phyloP scores from a whole-genome alignment of 2,888 invertebrate species.

The Alloplasta piceator region DNA sequence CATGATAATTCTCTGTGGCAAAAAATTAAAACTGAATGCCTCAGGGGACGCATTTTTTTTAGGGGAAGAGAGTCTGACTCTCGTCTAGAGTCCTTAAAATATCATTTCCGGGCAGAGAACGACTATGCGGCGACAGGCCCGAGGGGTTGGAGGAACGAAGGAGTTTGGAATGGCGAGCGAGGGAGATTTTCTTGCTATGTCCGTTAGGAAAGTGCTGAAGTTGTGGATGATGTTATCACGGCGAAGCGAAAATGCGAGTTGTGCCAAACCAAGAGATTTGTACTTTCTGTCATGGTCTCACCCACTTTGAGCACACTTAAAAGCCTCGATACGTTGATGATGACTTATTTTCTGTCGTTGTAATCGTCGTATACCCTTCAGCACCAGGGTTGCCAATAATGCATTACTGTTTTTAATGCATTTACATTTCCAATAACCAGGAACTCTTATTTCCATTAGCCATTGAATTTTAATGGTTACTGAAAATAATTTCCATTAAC shows the following conservation, averaged over 20 bases:
- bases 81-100: slow-evolving; percentile 58
- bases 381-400: no score
- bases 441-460: no score
- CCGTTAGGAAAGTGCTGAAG: slow-evolving; percentile 67
- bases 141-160: slow-evolving; percentile 11
- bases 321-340: slow-evolving; percentile 16
- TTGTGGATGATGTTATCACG: slow-evolving; percentile 67
- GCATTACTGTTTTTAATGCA: no score
- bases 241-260: slow-evolving; percentile 45
- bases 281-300: background rate
- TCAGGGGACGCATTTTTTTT: slow-evolving; percentile 19
- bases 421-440: no score
- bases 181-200: slow-evolving; percentile 53
- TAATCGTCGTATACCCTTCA: slow-evolving; percentile 18
- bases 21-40: slow-evolving; percentile 56
- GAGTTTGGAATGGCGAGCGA: slow-evolving; percentile 3
- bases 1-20: slow-evolving; percentile 59
- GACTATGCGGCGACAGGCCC: slow-evolving; percentile 31
- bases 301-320: slow-evolving; percentile 30
- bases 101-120: slow-evolving; percentile 60
- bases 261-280: slow-evolving; percentile 40
- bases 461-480: no score
- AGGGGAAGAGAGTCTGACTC: slow-evolving; percentile 9
- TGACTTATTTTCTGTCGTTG: background rate
- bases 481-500: no score